A percentile compares a stretch with the other conserved stretches of the same genome.
These are phyloP conservation scores for Nomada hirtipes DNA, from an alignment of 2,888 invertebrate genomes.

Conservation along the genomic window DNA sequence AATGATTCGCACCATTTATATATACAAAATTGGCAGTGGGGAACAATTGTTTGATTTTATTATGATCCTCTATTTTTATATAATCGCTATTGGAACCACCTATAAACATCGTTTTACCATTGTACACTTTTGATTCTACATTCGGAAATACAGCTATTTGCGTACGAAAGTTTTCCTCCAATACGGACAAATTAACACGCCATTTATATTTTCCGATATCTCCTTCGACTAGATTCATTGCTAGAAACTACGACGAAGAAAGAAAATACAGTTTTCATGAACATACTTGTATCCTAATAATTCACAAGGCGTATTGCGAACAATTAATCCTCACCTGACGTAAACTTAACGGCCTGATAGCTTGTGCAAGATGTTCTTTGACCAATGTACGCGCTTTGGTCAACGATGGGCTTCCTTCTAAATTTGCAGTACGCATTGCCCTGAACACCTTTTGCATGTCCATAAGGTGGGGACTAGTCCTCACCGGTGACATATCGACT, in stretches of 20 bases:
- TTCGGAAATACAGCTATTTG: slow-evolving; percentile 89
- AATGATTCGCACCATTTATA: slow-evolving; percentile 94
- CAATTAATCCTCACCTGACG: slow-evolving; percentile 81
- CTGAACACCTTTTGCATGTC: slow-evolving; percentile 88
- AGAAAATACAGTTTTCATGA: background rate
- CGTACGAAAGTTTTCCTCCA: slow-evolving; percentile 88
- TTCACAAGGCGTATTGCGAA: background rate
- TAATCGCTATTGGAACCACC: slow-evolving; percentile 94
- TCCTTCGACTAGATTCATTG: slow-evolving; percentile 90
- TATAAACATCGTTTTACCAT: slow-evolving; percentile 92
- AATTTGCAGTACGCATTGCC: slow-evolving; percentile 87
- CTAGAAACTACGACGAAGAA: slow-evolving; percentile 88
- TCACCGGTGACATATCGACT: slow-evolving; percentile 90
- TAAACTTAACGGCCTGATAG: slow-evolving; percentile 87
- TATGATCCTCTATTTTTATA: slow-evolving; percentile 87
- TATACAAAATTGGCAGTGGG: slow-evolving; percentile 89
- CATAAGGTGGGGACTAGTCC: slow-evolving; percentile 87
- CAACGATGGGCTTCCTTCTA: slow-evolving; percentile 88
- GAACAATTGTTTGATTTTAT: slow-evolving; percentile 89
- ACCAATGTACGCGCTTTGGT: slow-evolving; percentile 89
- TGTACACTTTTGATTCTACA: slow-evolving; percentile 82
- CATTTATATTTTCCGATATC: slow-evolving; percentile 89
- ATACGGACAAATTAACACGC: slow-evolving; percentile 91
- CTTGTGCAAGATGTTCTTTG: slow-evolving; percentile 87
- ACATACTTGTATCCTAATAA: background rate